Conservation (phyloP, 2,888 invertebrate species). For the Synanthedon tipuliformis region DNA sequence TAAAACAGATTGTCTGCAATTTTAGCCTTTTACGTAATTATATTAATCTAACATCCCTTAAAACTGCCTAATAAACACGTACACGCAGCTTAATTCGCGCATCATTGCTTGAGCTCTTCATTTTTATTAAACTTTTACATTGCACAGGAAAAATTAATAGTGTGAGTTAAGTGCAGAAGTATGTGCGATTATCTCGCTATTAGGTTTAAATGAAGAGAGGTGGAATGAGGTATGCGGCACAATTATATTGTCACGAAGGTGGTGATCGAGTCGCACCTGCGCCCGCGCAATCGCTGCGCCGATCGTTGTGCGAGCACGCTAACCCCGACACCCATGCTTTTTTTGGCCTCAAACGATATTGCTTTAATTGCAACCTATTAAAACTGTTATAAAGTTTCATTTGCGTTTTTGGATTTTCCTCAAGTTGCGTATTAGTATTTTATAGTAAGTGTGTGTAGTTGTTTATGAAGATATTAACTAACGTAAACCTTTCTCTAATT, state of each 20-base stretch:
- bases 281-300: constrained; percentile 23
- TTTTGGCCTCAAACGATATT: not conserved
- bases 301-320: constrained; percentile 39
- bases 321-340: constrained; percentile 7
- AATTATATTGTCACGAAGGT: constrained; percentile 68
- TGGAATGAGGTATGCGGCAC: constrained; percentile 57
- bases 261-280: constrained; percentile 23
- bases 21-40: no score
- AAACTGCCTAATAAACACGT: no score
- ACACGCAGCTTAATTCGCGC: no score
- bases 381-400: not conserved
- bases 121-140: no score
- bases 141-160: no score
- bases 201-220: constrained; percentile 65
- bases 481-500: no score
- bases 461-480: no score
- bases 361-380: not conserved
- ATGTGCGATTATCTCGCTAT: constrained; percentile 62
- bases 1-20: no score
- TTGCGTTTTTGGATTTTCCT: not conserved
- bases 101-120: not conserved
- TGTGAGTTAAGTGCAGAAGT: no score
- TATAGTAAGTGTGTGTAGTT: no score
- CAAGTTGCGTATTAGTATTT: no score
- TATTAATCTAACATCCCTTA: no score